These are phyloP conservation scores for Sinohyriopsis cumingii DNA, from an alignment of 2,888 invertebrate species.

Conservation along the genomic window DNA sequence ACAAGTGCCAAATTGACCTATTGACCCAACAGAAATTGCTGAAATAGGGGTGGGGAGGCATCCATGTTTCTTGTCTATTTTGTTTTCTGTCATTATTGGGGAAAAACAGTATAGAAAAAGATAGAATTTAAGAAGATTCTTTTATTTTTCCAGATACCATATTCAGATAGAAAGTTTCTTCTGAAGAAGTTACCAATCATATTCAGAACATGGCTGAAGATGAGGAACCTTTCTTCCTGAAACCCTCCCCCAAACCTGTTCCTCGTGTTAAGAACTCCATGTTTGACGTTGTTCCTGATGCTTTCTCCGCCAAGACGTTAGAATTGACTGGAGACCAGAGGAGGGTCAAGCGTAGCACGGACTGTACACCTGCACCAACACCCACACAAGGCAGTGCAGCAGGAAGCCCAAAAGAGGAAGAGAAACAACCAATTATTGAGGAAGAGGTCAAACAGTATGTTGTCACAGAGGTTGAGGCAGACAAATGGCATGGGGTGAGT, in stretches of 20 bases:
- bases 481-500: slow-evolving; percentile 47
- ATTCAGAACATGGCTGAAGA: slow-evolving; percentile 44
- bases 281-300: slow-evolving; percentile 60
- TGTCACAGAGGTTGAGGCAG: slow-evolving; percentile 44
- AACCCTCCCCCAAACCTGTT: slow-evolving; percentile 52
- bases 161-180: no score
- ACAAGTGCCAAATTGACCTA: no score
- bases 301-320: slow-evolving; percentile 56
- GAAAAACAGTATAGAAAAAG: no score
- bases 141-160: no score
- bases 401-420: neutral
- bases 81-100: no score
- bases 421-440: slow-evolving; percentile 20
- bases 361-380: slow-evolving; percentile 10
- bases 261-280: slow-evolving; percentile 56
- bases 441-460: slow-evolving; percentile 32
- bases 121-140: no score
- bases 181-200: neutral
- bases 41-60: no score
- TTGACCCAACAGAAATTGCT: no score
- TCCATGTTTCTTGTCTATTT: no score
- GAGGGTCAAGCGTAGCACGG: slow-evolving; percentile 22
- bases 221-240: slow-evolving; percentile 56
- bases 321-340: slow-evolving; percentile 45
- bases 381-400: slow-evolving; percentile 2